Conservation (phyloP, 2,113 vertebrate species). For the Leucoraja erinaceus region DNA sequence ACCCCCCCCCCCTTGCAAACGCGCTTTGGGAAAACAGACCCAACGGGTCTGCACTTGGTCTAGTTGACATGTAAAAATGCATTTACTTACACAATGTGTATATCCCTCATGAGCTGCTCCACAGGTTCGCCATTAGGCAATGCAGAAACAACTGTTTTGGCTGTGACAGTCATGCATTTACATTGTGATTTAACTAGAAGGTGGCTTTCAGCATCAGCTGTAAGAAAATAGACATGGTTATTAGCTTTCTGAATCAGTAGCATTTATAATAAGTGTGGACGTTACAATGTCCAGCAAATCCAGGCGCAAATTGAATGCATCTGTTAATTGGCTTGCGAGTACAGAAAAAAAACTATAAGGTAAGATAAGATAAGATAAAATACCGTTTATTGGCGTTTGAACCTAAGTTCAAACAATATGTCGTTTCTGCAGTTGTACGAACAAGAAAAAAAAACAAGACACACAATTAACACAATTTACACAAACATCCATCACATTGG, state of each 20-base stretch:
- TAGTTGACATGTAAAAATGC: too few species aligned
- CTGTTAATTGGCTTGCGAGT: too few species aligned
- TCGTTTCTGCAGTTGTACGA: too few species aligned
- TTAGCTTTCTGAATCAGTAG: neutral
- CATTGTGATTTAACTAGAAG: conserved; percentile 8
- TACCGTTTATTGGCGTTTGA: too few species aligned
- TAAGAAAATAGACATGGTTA: conserved; percentile 1
- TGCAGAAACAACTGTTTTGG: neutral
- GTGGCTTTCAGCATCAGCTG: neutral
- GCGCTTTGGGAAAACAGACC: too few species aligned
- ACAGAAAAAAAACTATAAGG: neutral
- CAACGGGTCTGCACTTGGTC: too few species aligned
- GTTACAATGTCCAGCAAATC: neutral
- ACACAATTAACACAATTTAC: too few species aligned
- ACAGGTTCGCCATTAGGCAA: neutral
- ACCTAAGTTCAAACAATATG: too few species aligned
- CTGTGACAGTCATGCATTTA: neutral
- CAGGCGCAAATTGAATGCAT: too few species aligned
- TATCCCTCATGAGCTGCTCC: neutral
- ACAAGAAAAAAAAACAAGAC: too few species aligned
- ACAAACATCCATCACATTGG: too few species aligned
- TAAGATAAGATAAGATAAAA: neutral
- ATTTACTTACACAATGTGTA: conserved; percentile 25
- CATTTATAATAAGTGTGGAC: neutral
- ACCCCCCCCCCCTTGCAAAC: too few species aligned